Evolutionary conservation across 2,888 invertebrate genomes (phyloP).

Genomic region (Tipula unca): DNA sequence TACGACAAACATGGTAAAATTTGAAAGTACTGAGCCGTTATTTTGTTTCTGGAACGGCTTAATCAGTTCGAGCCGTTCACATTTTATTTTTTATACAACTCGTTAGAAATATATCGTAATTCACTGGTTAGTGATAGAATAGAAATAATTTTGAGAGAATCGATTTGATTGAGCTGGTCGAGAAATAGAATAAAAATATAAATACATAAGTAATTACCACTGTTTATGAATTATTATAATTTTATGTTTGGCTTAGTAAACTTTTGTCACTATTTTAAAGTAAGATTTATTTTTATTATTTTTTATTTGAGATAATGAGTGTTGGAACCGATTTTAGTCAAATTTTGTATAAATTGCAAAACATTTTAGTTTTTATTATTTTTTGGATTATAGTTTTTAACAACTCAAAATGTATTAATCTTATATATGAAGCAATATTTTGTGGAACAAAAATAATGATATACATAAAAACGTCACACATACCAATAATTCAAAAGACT

Average conservation of each 20-base stretch:
- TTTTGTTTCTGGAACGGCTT: no score
- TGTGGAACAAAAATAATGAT: not conserved
- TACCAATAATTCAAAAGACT: not conserved
- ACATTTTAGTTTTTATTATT: not conserved
- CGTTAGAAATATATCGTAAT: no score
- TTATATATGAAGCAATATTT: not conserved
- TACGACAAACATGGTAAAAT: not conserved
- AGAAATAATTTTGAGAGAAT: not conserved
- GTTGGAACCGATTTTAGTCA: not conserved
- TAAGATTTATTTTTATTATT: not conserved
- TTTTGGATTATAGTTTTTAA: not conserved
- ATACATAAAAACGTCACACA: no score
- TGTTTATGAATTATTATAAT: not conserved
- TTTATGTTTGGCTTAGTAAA: not conserved
- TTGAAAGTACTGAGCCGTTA: no score
- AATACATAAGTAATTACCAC: no score
- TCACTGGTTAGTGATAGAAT: not conserved
- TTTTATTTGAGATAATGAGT: conserved; percentile 8
- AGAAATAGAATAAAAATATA: not conserved
- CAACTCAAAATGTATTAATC: not conserved
- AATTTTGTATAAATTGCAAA: not conserved
- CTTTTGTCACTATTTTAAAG: not conserved
- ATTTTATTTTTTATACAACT: no score
- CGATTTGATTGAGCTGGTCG: not conserved
- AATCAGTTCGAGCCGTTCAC: no score